A percentile compares a stretch with the other conserved stretches of the same genome.
phyloP scores from a whole-genome alignment of 2,797 vertebrate species.

The Thalassophryne amazonica region DNA sequence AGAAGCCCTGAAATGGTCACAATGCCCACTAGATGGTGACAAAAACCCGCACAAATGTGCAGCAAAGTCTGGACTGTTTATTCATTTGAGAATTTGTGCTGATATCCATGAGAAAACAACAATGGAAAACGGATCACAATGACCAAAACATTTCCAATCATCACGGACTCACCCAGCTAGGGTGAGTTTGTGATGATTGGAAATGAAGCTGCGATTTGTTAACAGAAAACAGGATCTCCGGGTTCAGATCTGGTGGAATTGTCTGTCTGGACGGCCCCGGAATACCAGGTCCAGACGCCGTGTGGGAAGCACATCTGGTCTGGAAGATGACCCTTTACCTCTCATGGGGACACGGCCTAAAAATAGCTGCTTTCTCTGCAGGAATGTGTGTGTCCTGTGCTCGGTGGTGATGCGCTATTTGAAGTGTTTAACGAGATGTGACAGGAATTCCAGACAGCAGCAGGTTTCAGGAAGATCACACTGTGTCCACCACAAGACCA shows the following conservation, averaged over 20 bases:
- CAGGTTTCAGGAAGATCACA: slow-evolving; percentile 16
- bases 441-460: slow-evolving; percentile 20
- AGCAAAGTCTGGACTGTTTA: no score
- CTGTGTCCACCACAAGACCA: slow-evolving; percentile 6
- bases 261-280: slow-evolving; percentile 30
- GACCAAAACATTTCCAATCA: no score
- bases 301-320: slow-evolving; percentile 53
- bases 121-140: no score
- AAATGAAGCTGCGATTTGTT: slow-evolving; percentile 27
- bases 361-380: slow-evolving; percentile 55
- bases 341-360: slow-evolving; percentile 39
- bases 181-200: no score
- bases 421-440: slow-evolving; percentile 46
- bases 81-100: no score
- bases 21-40: no score
- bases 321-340: slow-evolving; percentile 23
- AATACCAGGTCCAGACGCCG: slow-evolving; percentile 13
- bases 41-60: no score
- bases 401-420: slow-evolving; percentile 21
- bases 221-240: slow-evolving; percentile 45
- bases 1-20: no score
- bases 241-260: slow-evolving; percentile 38
- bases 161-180: no score
- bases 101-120: no score
- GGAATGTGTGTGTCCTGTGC: slow-evolving; percentile 23